Percentiles rank a stretch among this genome's conserved stretches.
These are phyloP conservation scores for Empis stercorea DNA, from an alignment of 2,888 invertebrate species.

Conservation along the genomic window DNA sequence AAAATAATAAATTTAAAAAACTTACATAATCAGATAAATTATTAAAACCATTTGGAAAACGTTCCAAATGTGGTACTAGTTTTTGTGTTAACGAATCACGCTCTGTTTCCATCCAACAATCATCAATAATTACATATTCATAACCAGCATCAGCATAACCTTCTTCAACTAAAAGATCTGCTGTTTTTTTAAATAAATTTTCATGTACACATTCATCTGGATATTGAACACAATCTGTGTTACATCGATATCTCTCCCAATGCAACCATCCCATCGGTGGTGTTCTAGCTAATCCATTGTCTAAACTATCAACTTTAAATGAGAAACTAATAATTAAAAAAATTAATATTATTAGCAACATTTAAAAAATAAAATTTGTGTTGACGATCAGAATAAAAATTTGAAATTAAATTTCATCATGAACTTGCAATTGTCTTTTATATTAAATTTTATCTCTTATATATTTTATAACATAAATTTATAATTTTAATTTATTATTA, in stretches of 20 bases:
- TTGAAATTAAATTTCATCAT: too few relatives aligned
- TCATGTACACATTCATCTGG: constrained; percentile 54
- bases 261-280: constrained; percentile 60
- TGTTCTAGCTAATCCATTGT: constrained; percentile 49
- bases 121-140: constrained; percentile 58
- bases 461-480: too few relatives aligned
- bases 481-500: too few relatives aligned
- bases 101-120: constrained; percentile 59
- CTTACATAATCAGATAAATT: constrained; percentile 58
- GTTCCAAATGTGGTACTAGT: constrained; percentile 49
- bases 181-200: constrained; percentile 44
- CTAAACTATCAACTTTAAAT: constrained; percentile 23
- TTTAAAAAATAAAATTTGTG: too few relatives aligned
- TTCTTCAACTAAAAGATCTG: constrained; percentile 48
- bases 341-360: too few relatives aligned
- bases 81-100: constrained; percentile 43
- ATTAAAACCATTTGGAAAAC: constrained; percentile 64
- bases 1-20: too few relatives aligned
- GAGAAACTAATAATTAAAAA: too few relatives aligned
- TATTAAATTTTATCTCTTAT: too few relatives aligned
- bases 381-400: too few relatives aligned
- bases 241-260: constrained; percentile 51
- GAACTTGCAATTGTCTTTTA: too few relatives aligned
- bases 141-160: constrained; percentile 62
- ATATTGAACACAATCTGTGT: constrained; percentile 44